Evolutionary conservation across 2,797 vertebrate genomes (phyloP).

Genomic region (Smutsia gigantea): DNA sequence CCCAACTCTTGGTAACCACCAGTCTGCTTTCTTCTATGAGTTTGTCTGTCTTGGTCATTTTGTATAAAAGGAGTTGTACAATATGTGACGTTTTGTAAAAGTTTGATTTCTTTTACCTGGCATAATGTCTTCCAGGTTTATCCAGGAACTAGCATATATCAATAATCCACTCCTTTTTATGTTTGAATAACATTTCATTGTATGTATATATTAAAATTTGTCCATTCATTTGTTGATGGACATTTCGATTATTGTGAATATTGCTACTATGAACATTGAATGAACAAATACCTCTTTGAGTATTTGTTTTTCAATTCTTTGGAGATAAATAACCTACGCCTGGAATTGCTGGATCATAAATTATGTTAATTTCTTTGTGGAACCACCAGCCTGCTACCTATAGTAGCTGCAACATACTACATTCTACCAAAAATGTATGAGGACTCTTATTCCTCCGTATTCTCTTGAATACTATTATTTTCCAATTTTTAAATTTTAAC

Average conservation of each 20-base stretch:
- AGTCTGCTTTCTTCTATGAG: not conserved
- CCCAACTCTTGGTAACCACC: not conserved
- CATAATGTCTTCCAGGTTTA: not conserved
- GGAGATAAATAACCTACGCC: not conserved
- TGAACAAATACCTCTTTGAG: not conserved
- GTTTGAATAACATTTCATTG: not conserved
- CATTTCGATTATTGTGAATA: not conserved
- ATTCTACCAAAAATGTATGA: not conserved
- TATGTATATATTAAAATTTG: not conserved
- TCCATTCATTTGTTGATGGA: not conserved
- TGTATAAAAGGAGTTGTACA: not conserved
- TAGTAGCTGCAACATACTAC: not conserved
- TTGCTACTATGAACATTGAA: not conserved
- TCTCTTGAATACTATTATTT: not conserved
- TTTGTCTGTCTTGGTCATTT: not conserved
- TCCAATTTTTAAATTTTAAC: not conserved
- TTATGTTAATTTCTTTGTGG: not conserved
- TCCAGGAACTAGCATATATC: not conserved
- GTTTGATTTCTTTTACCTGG: conserved; percentile 17
- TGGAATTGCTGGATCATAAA: not conserved
- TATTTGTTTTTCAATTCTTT: not conserved
- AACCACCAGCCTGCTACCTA: not conserved
- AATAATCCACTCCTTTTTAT: not conserved
- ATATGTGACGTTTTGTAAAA: not conserved
- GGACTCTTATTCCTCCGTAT: not conserved